Evolutionary conservation across 2,113 vertebrate genomes (phyloP).

Genomic region (Dinomys branickii): DNA sequence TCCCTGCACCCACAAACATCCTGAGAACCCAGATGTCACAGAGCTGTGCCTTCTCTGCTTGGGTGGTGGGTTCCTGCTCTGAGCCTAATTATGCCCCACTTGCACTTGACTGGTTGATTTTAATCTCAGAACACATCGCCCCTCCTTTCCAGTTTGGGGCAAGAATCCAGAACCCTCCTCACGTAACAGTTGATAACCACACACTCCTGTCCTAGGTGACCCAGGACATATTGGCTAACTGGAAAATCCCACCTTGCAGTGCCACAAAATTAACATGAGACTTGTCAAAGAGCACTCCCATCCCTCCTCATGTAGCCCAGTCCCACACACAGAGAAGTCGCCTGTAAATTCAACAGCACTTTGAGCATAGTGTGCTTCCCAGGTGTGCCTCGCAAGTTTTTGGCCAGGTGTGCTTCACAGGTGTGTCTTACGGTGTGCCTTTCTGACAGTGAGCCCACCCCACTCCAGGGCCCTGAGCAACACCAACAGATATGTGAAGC

Average conservation of each 20-base stretch:
- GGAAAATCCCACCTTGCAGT: background rate
- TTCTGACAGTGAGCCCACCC: background rate
- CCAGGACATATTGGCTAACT: background rate
- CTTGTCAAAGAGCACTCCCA: background rate
- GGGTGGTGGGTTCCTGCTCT: background rate
- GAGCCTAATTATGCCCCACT: background rate
- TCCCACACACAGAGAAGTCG: background rate
- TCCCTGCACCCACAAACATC: too few species aligned
- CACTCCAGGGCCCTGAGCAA: background rate
- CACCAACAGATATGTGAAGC: background rate
- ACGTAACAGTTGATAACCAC: background rate
- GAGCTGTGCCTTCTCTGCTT: background rate
- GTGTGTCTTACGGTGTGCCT: background rate
- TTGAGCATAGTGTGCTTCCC: background rate
- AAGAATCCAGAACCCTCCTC: conserved; percentile 41
- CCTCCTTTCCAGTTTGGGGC: background rate
- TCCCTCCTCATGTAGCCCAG: background rate
- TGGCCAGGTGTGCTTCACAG: background rate
- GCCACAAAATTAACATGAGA: background rate
- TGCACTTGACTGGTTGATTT: background rate
- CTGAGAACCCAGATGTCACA: background rate
- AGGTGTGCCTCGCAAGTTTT: background rate
- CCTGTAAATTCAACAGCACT: background rate
- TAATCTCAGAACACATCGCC: conserved; percentile 13
- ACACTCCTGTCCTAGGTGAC: background rate